A percentile compares a stretch with the other conserved stretches of the same genome.
phyloP scores from a whole-genome alignment of 2,888 invertebrate species.

The Rotaria socialis region DNA sequence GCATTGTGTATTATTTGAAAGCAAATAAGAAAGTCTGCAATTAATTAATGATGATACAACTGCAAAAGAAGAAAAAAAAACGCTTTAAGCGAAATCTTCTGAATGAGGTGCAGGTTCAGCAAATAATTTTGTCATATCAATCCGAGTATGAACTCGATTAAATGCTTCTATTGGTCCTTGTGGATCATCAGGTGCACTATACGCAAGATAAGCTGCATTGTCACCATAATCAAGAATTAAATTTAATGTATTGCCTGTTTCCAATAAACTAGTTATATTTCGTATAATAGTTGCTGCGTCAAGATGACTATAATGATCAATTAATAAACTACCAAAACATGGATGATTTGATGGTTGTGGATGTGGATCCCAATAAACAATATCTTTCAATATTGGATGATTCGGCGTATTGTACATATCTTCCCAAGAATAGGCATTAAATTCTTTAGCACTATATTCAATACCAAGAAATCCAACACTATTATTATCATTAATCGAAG shows the following conservation, averaged over 20 bases:
- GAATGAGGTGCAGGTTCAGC: too few species aligned
- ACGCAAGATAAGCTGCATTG: background rate
- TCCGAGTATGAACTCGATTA: background rate
- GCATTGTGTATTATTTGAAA: too few species aligned
- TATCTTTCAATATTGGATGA: background rate
- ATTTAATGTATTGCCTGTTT: constrained; percentile 17
- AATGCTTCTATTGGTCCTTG: background rate
- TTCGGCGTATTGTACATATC: background rate
- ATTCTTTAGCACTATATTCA: constrained; percentile 12
- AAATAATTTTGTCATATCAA: background rate
- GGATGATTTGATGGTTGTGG: background rate
- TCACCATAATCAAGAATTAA: background rate
- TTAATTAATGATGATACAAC: too few species aligned
- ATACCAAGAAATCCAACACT: background rate
- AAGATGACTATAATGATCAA: background rate
- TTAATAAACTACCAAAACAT: background rate
- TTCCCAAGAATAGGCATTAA: background rate
- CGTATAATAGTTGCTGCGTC: background rate
- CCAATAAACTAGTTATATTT: background rate
- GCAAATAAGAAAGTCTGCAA: too few species aligned
- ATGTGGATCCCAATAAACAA: background rate
- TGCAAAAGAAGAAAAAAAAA: too few species aligned
- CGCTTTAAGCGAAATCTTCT: too few species aligned
- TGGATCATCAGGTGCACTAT: background rate
- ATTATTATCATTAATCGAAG: background rate